phyloP scores from a whole-genome alignment of 2,113 vertebrate species.

The Otolemur garnettii region DNA sequence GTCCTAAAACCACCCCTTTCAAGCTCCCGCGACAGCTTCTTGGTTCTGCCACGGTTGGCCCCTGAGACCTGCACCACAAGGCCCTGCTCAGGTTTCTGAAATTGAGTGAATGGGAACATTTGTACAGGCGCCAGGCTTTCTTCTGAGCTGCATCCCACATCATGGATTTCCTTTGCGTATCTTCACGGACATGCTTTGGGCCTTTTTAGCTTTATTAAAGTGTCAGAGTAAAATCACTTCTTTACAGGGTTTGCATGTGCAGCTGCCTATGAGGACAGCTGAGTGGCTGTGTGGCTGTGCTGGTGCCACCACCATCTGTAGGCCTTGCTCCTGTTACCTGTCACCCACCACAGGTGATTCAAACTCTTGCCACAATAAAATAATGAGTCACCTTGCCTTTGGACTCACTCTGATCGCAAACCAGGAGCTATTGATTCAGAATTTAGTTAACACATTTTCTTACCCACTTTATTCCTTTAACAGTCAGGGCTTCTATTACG shows the following conservation, averaged over 20 bases:
- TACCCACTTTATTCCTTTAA: not conserved
- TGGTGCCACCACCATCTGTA: no score
- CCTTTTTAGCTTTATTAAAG: conserved; percentile 24
- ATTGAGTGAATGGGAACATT: not conserved
- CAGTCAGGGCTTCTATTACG: not conserved
- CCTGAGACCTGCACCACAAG: not conserved
- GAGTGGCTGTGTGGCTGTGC: not conserved
- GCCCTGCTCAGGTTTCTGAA: not conserved
- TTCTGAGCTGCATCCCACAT: not conserved
- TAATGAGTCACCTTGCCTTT: not conserved
- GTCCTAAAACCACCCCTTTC: conserved; percentile 48
- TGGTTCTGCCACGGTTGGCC: not conserved
- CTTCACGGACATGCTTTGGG: not conserved
- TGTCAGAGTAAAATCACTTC: not conserved
- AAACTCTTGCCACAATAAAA: not conserved
- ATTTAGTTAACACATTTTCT: not conserved
- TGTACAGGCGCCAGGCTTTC: not conserved
- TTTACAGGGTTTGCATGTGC: not conserved
- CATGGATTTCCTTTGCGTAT: not conserved
- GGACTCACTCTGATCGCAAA: not conserved
- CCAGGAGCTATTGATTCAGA: not conserved
- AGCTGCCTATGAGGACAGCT: not conserved
- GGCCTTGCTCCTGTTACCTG: not conserved
- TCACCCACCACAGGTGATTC: not conserved
- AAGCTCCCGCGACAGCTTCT: conserved; percentile 37